Base-by-base conservation (phyloP, 2,888 invertebrate species). In the Steinernema scapterisci region DNA sequence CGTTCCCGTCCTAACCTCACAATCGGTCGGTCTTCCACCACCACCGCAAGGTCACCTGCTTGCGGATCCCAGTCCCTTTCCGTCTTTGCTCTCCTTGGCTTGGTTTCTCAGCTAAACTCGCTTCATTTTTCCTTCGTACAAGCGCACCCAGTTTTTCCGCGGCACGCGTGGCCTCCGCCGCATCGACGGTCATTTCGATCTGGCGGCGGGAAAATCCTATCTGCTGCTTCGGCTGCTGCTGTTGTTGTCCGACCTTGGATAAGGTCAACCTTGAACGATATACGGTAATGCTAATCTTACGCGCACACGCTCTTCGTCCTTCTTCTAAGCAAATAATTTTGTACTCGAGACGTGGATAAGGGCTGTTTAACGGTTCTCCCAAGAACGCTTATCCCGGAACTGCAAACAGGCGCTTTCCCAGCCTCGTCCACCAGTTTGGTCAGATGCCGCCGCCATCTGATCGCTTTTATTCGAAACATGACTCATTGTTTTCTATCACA, bases 251-350 rank as follows among this genome's bases (percentile, higher is more conserved):
- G 63, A 63, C 63, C 63, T 63, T 63, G 63, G 63, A 27, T 63
- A 31, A 63, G 63, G 63, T 63, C 63, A 63, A 63, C 63, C 63
- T 63, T 63, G 63, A 63, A 63, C 63, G 63, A 63, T 31, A 31
- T 63, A 63, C 63, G 63, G 63, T 63, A 63, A 63, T 63, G 63
- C 63, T 63, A 63, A 63, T 63, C 63, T 63, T 27, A 25, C 27
- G 63, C 63, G 63, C 63, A 63, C 63, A 63, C 63, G 63, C 31
- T 54, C 23, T 21, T 54, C 63, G 63, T 63, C 63, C 27, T 48
- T 38, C 38, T 38, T 63, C 31, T 63, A n/a, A 25, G 63, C 63
- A 63, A 63, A 63, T 63, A 63, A 13, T 31, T 38, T n/a, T 63
- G 31, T 31, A 13, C 63, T 31, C 6, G 27, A 31, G 19, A 11